Evolutionary conservation across 2,113 vertebrate species (phyloP).

Genomic region (Clupea harengus): DNA sequence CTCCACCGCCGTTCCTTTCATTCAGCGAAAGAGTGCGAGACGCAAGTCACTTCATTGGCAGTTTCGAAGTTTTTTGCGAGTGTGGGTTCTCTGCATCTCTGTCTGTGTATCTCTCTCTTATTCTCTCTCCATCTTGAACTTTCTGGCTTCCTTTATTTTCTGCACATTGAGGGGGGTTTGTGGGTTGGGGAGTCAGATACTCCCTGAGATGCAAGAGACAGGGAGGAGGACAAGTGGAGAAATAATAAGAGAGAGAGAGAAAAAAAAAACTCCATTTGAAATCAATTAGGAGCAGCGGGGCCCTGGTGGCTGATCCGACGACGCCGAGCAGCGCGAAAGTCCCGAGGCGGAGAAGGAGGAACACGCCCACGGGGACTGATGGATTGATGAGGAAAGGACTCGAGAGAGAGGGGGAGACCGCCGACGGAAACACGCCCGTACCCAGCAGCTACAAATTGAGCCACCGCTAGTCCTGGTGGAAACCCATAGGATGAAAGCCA

Average conservation of each 20-base stretch:
- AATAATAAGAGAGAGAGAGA: background rate
- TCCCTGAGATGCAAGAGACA: constrained; percentile 28
- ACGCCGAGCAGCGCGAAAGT: constrained; percentile 55
- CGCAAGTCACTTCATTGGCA: constrained; percentile 58
- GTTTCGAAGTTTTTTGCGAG: constrained; percentile 44
- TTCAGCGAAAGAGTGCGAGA: background rate
- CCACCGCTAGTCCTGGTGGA: constrained; percentile 54
- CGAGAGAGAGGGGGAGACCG: constrained; percentile 58
- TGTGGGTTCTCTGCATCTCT: background rate
- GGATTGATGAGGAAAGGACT: constrained; percentile 72
- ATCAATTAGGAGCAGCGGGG: constrained; percentile 72
- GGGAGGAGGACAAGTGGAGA: constrained; percentile 10
- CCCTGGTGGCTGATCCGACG: constrained; percentile 61
- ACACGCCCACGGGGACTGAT: constrained; percentile 66
- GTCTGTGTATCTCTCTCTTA: background rate
- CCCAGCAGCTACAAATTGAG: constrained; percentile 66
- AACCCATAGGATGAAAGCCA: background rate
- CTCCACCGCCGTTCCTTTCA: background rate
- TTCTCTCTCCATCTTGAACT: background rate
- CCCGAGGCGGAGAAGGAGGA: constrained; percentile 58
- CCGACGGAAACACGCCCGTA: constrained; percentile 64
- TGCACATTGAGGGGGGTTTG: background rate
- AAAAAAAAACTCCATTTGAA: constrained; percentile 45
- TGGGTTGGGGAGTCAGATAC: background rate
- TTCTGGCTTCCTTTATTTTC: background rate